A percentile compares a stretch with the other conserved stretches of the same genome.
Conservation (phyloP, 2,113 vertebrate species). For the Theropithecus gelada region DNA sequence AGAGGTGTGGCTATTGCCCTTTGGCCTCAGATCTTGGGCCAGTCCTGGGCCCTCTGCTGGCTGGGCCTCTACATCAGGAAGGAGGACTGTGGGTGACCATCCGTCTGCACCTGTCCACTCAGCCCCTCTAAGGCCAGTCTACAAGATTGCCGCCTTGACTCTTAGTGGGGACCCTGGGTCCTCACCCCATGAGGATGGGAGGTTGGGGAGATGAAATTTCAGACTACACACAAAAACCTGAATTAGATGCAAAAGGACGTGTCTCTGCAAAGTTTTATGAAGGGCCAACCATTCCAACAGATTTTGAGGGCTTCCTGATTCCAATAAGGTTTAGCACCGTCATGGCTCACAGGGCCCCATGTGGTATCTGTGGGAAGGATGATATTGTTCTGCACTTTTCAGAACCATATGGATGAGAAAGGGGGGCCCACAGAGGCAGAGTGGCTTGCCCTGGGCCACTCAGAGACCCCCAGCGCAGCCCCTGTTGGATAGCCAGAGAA, state of each 20-base stretch:
- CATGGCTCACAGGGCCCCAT: accelerated
- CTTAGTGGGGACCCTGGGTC: not conserved
- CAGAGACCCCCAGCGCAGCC: not conserved
- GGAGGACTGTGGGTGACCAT: not conserved
- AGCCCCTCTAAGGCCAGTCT: not conserved
- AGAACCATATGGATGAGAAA: not conserved
- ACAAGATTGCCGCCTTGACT: accelerated
- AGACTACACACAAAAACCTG: not conserved
- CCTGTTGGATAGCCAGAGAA: not conserved
- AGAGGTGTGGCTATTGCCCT: no score
- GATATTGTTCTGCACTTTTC: not conserved
- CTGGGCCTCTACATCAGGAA: accelerated
- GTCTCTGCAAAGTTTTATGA: not conserved
- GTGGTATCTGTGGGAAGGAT: not conserved
- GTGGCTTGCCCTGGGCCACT: not conserved
- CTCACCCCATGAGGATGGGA: not conserved
- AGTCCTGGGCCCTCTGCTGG: not conserved
- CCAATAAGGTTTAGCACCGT: accelerated
- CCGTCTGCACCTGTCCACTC: not conserved
- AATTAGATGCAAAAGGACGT: not conserved
- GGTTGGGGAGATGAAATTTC: no score
- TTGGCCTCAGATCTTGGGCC: no score
- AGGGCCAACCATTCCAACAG: not conserved
- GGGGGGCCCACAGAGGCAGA: not conserved
- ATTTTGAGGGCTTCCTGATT: not conserved